Evolutionary conservation across 2,113 vertebrate genomes (phyloP), one percentile per base, ranked within the genome.

Genomic region (Dascyllus trimaculatus): DNA sequence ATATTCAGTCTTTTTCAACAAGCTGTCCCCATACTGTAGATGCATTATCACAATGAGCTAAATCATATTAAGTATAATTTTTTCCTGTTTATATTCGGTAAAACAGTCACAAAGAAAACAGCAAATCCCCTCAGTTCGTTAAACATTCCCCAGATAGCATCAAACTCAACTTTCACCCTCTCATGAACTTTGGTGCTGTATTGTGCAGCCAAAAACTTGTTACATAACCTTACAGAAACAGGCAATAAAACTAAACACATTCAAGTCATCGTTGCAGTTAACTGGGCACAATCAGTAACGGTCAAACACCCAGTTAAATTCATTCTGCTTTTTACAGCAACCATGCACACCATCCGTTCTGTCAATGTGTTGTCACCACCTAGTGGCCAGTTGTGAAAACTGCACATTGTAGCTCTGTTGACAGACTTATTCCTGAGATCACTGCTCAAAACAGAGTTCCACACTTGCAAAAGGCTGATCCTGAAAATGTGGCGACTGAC

Each of bases 331-430:
- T 3, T 57, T 4, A 49, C 15, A 67, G 7, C 5, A 19, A 14
- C 19, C 5, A 29, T 6, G 4, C 8, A 45, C 10, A 51, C 52
- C 11, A 11, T 22, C n/a, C 4, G 22, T 17, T 24, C 17, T 35
- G 14, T 15, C 11, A 25, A 49, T 4, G 57, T 60, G 52, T 45
- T 76, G 79, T 65, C 71, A 24, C 85, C 93, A 78, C 62, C 93
- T 90, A 80, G 65, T 86, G 88, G 77, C n/a, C 24, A 2, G 62
- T 19, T 57, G 8, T 19, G 4, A 49, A 18, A 71, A 53, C 54
- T 68, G 58, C 80, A 84, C 3, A 0, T 63, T 19, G n/a, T 59
- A 18, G 11, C 35, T 32, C 40, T 1, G 19, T 4, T 25, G 4
- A 15, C 11, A 26, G 1, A 45, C 11, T 32, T 51, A 4, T 8